These are phyloP conservation scores for Phyllopteryx taeniolatus DNA, from an alignment of 2,113 vertebrate species.

Conservation along the genomic window DNA sequence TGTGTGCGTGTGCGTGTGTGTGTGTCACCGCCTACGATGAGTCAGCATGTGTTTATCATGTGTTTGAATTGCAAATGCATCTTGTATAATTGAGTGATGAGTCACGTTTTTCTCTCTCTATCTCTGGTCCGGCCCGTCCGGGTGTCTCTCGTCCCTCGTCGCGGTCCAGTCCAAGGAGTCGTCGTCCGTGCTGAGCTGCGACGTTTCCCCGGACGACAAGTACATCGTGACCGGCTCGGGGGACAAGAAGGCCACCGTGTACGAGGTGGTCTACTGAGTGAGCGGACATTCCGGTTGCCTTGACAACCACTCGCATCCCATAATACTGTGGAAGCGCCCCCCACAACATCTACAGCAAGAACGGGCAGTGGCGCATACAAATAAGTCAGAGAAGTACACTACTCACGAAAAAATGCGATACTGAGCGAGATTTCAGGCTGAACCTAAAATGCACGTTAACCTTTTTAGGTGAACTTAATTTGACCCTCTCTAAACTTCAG, in stretches of 20 bases:
- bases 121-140: too few relatives aligned
- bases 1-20: too few relatives aligned
- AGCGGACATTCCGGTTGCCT: not conserved
- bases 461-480: too few relatives aligned
- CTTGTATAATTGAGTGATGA: too few relatives aligned
- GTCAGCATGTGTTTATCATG: not conserved
- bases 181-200: conserved; percentile 81
- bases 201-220: conserved; percentile 81
- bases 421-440: not conserved
- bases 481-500: too few relatives aligned
- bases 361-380: not conserved
- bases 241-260: conserved; percentile 85
- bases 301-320: conserved; percentile 32
- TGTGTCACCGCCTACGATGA: not conserved
- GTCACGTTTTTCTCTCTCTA: not conserved
- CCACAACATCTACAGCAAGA: not conserved
- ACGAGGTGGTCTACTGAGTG: conserved; percentile 84
- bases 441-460: not conserved
- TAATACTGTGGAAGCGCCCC: not conserved
- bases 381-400: too few relatives aligned
- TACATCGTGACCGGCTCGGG: conserved; percentile 83
- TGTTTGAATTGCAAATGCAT: conserved; percentile 1
- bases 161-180: conserved; percentile 80
- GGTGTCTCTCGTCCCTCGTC: not conserved
- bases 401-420: not conserved